These are phyloP conservation scores for Phaetusa simplex DNA, from an alignment of 2,113 vertebrate species.

Conservation along the genomic window DNA sequence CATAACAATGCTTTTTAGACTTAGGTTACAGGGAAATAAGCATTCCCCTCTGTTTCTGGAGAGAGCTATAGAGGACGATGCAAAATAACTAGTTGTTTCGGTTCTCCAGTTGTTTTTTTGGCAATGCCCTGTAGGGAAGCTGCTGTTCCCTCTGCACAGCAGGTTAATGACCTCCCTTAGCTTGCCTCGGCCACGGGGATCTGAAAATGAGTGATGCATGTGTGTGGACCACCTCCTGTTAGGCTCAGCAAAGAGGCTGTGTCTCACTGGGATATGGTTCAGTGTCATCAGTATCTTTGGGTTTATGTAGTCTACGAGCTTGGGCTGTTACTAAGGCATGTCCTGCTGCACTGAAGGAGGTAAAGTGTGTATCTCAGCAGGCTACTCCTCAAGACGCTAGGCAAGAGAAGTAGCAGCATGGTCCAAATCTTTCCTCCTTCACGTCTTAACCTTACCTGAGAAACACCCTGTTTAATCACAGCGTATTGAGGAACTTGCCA, in stretches of 20 bases:
- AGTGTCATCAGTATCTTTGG: not conserved
- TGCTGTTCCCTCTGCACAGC: not conserved
- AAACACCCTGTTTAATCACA: rapidly evolving
- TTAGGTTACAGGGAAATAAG: not conserved
- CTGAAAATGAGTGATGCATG: not conserved
- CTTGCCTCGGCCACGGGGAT: not conserved
- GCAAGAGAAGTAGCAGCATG: not conserved
- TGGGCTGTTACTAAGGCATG: not conserved
- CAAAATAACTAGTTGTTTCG: not conserved
- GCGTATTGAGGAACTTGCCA: not conserved
- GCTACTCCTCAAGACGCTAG: not conserved
- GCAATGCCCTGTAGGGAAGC: rapidly evolving
- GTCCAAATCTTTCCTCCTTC: not conserved
- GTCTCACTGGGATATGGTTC: not conserved
- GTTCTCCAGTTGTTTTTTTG: not conserved
- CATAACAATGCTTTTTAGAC: not conserved
- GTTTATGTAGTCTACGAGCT: not conserved
- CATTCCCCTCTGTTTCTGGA: not conserved
- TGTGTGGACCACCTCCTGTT: not conserved
- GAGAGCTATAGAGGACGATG: not conserved
- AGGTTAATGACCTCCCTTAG: not conserved
- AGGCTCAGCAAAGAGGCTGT: not conserved
- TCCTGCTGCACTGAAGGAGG: not conserved
- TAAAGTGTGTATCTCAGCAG: not conserved
- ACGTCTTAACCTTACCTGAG: not conserved